phyloP scores from a whole-genome alignment of 2,888 invertebrate species.

The Apamea crenata region DNA sequence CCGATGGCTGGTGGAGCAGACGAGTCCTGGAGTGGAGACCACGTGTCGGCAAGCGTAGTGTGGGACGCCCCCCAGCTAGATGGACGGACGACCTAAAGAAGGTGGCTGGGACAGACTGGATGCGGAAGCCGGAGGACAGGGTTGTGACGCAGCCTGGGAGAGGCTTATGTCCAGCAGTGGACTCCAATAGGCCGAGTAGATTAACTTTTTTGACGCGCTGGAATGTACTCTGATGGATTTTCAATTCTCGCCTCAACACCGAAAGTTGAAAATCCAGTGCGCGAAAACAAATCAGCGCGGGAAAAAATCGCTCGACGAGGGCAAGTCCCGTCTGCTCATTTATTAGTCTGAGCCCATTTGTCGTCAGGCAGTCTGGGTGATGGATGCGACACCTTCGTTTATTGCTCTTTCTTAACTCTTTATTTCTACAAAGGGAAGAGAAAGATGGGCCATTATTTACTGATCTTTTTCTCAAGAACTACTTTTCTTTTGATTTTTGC shows the following conservation, averaged over 20 bases:
- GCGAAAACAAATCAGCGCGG: not conserved
- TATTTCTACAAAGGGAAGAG: conserved; percentile 40
- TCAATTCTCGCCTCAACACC: not conserved
- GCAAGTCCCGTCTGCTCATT: conserved; percentile 49
- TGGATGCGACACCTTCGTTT: conserved; percentile 51
- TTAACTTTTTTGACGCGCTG: not conserved
- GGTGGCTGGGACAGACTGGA: too few species aligned
- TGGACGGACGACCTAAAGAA: too few species aligned
- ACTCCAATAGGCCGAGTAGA: too few species aligned
- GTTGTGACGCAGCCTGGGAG: too few species aligned
- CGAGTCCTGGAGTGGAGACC: too few species aligned
- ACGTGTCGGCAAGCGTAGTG: too few species aligned
- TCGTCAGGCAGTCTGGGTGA: conserved; percentile 63
- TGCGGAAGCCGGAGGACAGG: too few species aligned
- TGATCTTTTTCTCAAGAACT: not conserved
- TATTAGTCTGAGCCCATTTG: conserved; percentile 58
- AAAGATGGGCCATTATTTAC: conserved; percentile 11
- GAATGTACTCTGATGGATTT: not conserved
- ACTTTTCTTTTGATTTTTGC: not conserved
- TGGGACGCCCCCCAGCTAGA: too few species aligned
- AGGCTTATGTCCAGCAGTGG: too few species aligned
- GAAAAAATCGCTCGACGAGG: not conserved
- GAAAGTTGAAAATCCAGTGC: not conserved
- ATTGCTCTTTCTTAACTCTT: conserved; percentile 54
- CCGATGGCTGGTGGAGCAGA: too few species aligned